phyloP scores from a whole-genome alignment of 1,140 invertebrate genomes.

The Drosophila kohkoa region DNA sequence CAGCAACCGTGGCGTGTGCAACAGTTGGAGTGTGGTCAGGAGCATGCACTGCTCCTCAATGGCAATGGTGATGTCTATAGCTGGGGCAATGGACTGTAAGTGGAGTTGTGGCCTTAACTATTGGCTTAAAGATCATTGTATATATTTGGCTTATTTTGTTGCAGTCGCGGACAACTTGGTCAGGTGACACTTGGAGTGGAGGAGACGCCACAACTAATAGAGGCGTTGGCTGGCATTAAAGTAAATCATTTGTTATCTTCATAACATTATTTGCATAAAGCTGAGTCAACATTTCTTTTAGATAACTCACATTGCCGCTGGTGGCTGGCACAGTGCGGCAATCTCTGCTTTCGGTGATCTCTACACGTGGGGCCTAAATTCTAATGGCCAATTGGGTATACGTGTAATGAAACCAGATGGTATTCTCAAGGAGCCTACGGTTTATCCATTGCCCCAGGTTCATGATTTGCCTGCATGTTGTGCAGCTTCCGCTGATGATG shows the following conservation, averaged over 20 bases:
- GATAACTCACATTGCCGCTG: conserved; percentile 89
- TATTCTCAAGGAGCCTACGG: conserved; percentile 66
- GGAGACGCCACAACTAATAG: conserved; percentile 88
- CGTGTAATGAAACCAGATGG: conserved; percentile 79
- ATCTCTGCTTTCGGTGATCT: conserved; percentile 91
- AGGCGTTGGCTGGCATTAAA: conserved; percentile 90
- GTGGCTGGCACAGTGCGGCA: conserved; percentile 94
- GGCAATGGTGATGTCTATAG: conserved; percentile 90
- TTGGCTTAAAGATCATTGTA: no score
- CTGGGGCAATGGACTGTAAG: conserved; percentile 93
- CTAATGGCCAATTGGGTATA: conserved; percentile 92
- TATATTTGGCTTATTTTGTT: background rate
- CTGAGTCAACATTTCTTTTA: conserved; percentile 32
- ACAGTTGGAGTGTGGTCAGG: conserved; percentile 91
- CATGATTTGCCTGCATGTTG: conserved; percentile 73
- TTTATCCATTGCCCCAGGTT: conserved; percentile 76
- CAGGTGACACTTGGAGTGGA: conserved; percentile 89
- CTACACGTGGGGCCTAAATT: conserved; percentile 97
- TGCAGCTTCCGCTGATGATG: conserved; percentile 8
- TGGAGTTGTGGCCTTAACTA: conserved; percentile 13
- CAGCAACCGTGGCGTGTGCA: conserved; percentile 85
- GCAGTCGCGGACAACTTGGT: conserved; percentile 93
- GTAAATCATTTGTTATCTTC: conserved; percentile 62
- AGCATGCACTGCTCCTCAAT: conserved; percentile 91
- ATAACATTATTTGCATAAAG: conserved; percentile 4